Conservation (phyloP, 2,888 invertebrate species). For the Metacarcinus magister region DNA sequence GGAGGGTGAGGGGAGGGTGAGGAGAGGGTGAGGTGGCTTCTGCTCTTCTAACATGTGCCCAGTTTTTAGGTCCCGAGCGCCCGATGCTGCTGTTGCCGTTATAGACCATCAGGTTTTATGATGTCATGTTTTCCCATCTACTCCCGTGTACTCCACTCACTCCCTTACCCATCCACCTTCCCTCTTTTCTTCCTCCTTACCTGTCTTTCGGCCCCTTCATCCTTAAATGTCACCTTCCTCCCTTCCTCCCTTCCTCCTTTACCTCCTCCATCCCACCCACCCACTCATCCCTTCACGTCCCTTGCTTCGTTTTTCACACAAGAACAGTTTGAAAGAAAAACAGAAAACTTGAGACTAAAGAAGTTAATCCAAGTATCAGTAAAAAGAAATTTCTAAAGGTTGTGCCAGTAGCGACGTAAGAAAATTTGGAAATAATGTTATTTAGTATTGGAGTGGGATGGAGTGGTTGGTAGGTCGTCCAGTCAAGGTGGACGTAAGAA, state of each 20-base stretch:
- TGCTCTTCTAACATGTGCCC: background rate
- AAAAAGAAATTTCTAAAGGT: too few relatives aligned
- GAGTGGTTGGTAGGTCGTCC: too few relatives aligned
- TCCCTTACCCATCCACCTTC: background rate
- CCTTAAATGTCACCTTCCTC: background rate
- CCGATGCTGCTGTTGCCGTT: background rate
- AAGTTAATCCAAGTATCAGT: too few relatives aligned
- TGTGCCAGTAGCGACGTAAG: too few relatives aligned
- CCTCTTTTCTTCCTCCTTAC: background rate
- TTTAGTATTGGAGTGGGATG: too few relatives aligned
- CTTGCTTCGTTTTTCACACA: background rate
- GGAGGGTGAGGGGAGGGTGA: too few relatives aligned
- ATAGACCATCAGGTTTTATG: conserved; percentile 12
- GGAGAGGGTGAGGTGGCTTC: conserved; percentile 9
- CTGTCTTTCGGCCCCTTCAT: background rate
- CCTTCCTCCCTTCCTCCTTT: background rate
- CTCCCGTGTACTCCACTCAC: background rate
- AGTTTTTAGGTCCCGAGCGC: background rate
- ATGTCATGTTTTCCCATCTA: conserved; percentile 2
- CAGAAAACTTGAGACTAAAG: too few relatives aligned
- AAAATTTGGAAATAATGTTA: too few relatives aligned
- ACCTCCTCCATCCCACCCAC: background rate
- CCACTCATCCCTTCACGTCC: background rate
- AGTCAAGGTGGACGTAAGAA: too few relatives aligned
- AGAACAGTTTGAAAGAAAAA: too few relatives aligned